These are phyloP conservation scores for Plebejus anna DNA, from an alignment of 2,888 invertebrate species.

Conservation along the genomic window DNA sequence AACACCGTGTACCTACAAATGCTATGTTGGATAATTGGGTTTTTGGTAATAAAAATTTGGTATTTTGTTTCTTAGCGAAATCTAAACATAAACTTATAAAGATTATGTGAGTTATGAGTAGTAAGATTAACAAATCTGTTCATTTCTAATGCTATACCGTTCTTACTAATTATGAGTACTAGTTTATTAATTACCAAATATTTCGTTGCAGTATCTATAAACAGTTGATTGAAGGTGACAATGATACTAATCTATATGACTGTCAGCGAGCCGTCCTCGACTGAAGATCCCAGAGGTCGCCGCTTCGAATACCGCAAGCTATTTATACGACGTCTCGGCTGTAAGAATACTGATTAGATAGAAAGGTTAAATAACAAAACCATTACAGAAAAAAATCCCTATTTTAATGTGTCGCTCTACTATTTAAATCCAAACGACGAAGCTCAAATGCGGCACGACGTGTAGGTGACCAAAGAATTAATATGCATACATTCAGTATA, in stretches of 20 bases:
- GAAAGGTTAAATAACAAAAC: background rate
- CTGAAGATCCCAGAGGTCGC: conserved; percentile 3
- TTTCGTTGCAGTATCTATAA: background rate
- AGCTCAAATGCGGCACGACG: background rate
- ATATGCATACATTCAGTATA: background rate
- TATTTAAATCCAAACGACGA: background rate
- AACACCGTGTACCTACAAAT: no score
- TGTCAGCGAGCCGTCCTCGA: background rate
- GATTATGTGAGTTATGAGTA: no score
- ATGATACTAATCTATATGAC: conserved; percentile 3
- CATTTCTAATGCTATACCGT: no score
- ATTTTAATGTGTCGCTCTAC: background rate
- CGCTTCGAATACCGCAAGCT: conserved; percentile 13
- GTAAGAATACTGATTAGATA: conserved; percentile 16
- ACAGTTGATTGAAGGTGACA: background rate
- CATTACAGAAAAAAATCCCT: background rate
- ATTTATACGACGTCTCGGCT: background rate
- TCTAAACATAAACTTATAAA: no score
- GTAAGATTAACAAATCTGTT: no score
- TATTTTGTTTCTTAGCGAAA: no score
- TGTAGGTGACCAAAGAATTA: background rate
- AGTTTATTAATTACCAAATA: background rate
- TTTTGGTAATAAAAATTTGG: no score
- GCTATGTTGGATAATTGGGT: no score
- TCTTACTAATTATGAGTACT: background rate